A percentile compares a stretch with the other conserved stretches of the same genome.
Conservation (phyloP, 2,797 vertebrate genomes). For the Eurystomus glaucurus region DNA sequence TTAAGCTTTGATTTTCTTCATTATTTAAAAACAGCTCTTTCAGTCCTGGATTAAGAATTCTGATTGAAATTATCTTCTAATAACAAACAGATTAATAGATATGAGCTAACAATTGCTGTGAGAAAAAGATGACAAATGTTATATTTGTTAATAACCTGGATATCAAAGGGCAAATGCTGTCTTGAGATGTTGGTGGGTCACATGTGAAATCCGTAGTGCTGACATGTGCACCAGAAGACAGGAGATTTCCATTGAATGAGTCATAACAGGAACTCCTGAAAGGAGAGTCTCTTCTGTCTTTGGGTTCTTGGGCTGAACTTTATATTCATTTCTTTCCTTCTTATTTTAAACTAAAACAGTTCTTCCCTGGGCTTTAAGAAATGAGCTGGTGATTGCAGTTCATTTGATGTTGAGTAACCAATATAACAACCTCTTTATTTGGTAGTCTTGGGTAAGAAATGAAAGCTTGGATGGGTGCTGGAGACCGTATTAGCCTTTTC, state of each 20-base stretch:
- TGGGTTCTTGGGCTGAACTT: constrained; percentile 67
- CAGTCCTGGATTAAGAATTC: constrained; percentile 17
- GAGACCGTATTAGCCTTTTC: not conserved
- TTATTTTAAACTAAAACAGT: constrained; percentile 48
- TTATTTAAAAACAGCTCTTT: constrained; percentile 29
- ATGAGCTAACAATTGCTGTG: not conserved
- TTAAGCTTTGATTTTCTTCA: constrained; percentile 74
- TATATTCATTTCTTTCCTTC: constrained; percentile 46
- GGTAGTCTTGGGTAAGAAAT: not conserved
- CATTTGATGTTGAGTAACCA: not conserved
- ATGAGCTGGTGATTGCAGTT: constrained; percentile 18
- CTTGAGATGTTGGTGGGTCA: constrained; percentile 59
- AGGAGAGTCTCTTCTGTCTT: constrained; percentile 63
- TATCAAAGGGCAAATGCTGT: constrained; percentile 1
- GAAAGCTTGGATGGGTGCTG: not conserved
- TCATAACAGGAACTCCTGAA: constrained; percentile 66
- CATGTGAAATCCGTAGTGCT: constrained; percentile 32
- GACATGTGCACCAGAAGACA: constrained; percentile 44
- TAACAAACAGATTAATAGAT: not conserved
- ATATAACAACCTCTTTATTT: not conserved
- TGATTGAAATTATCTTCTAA: constrained; percentile 21
- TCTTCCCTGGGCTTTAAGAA: constrained; percentile 20
- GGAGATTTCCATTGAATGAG: not conserved
- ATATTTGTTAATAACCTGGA: not conserved
- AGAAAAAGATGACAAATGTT: not conserved